These are phyloP conservation scores for Temnothorax ravouxi DNA, from an alignment of 2,888 invertebrate genomes.

Conservation along the genomic window DNA sequence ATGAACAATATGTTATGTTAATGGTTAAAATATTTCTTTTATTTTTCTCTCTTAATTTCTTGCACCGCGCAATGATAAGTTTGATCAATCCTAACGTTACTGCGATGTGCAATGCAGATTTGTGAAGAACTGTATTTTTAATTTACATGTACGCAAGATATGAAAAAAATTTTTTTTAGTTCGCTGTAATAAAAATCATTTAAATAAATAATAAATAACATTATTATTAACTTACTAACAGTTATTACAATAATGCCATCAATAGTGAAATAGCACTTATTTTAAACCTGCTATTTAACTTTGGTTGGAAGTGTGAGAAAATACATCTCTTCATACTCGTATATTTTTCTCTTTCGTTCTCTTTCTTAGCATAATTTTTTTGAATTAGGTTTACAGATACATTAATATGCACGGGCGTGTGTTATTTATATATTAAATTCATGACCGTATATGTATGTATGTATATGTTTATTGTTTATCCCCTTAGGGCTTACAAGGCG, in stretches of 20 bases:
- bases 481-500: too few species aligned
- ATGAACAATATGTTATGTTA: not conserved
- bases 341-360: conserved; percentile 10
- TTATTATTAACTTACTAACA: conserved; percentile 12
- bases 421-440: conserved; percentile 31
- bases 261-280: conserved; percentile 44
- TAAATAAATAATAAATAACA: conserved; percentile 25
- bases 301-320: conserved; percentile 53
- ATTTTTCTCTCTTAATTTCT: not conserved
- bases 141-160: conserved; percentile 29
- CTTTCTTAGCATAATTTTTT: conserved; percentile 8
- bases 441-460: too few species aligned
- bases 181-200: too few species aligned
- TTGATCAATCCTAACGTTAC: not conserved
- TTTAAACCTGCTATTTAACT: conserved; percentile 41
- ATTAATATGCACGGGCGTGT: conserved; percentile 11
- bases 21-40: not conserved
- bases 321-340: conserved; percentile 29
- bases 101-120: conserved; percentile 29
- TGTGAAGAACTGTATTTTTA: conserved; percentile 29
- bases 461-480: too few species aligned
- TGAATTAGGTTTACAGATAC: not conserved
- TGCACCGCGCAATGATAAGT: not conserved
- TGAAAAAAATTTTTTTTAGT: too few species aligned
- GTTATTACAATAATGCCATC: conserved; percentile 25